Base-by-base conservation (phyloP, 2,113 vertebrate genomes). In the Macquaria australasica region DNA sequence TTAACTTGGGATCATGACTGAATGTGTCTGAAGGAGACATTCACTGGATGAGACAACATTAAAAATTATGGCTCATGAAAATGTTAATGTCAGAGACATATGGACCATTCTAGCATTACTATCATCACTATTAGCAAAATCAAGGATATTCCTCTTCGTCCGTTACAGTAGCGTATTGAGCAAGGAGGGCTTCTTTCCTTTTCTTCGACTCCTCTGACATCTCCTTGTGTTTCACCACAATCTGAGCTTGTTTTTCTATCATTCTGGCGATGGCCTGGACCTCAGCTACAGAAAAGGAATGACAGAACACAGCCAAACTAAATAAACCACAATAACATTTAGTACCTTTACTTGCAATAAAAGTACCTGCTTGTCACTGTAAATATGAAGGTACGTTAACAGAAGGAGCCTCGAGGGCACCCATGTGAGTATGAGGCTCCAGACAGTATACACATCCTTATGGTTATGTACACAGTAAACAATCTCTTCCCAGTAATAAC, bases 131-230 rank as follows among this genome's bases (percentile, higher is more conserved):
- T 31, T n/a, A 25, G 18, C 15, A 66, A 71, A 75, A 7, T 66
- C 3, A 98, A 99, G 98, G 98, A 99, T 99, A 99, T 99, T 98
- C 97, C 74, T 99, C 98, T 5, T 97, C 98, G 0, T 99, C 98
- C 0, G 98, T 98, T 55, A 99, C 86, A 0, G 98, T 96, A 31
- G 97, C 98, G 3, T 99, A 99, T 83, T 99, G 98, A 15, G 98
- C 97, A 45, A 99, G 96, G 9, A 99, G 93, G 0, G 98, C 98
- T 10, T 98, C 98, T 87, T 99, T 99, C 83, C 96, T 96, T 76
- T 96, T 96, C 91, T 96, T 97, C 48, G 97, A 96, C 21, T 97
- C 97, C 89, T 96, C 95, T 0, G 97, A 96, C 20, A 97, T 94
- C 63, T 96, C 95, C 88, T 97, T 97, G 23, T 97, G 97, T 90